Base-by-base conservation (phyloP, 2,797 vertebrate genomes). In the Epinephelus malabaricus region DNA sequence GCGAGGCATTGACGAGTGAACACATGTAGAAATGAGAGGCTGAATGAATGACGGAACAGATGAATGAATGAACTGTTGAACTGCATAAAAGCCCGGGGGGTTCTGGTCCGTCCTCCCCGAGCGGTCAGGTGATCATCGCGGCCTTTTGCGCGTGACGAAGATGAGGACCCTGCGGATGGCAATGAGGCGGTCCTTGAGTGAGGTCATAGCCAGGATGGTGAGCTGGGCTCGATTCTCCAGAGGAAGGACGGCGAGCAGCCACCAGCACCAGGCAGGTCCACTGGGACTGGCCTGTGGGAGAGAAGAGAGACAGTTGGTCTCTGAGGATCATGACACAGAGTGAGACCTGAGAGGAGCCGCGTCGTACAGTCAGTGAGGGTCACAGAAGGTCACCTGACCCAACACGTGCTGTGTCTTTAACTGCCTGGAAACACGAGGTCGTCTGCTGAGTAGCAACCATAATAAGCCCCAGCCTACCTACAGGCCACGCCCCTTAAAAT, bases 221-320 rank as follows among this genome's bases (percentile, higher is more conserved):
- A 99, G 96, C 89, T 98, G 97, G 84, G 98, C 97, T 84, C 96
- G 95, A 75, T 95, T 96, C 79, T 97, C 98, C 85, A 98, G 79
- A 0, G 97, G 97, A 64, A 98, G 90, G 60, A 99, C 97, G 0
- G 96, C 97, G 54, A 98, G 94, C 38, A 98, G 94, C 97, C 97
- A 98, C 97, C 98, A 99, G 93, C 96, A 96, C 97, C 98, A 99
- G 3, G 97, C 95, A 1, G 98, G 97, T 55, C 97, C 97, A 56
- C 94, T 96, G 34, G 96, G 92, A 85, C 95, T 97, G 60, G 91
- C 96, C 97, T 99, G 93, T 2, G 76, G 47, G 50, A n/a, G 11
- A 45, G 27, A 46, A n/a, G 2, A 45, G 12, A 50, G 3, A 19
- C 1, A 15, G 0, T 23, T 6, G 1, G 38, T 21, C 5, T 23